Base-by-base conservation (phyloP, 2,888 invertebrate species). In the Eilema caniola region DNA sequence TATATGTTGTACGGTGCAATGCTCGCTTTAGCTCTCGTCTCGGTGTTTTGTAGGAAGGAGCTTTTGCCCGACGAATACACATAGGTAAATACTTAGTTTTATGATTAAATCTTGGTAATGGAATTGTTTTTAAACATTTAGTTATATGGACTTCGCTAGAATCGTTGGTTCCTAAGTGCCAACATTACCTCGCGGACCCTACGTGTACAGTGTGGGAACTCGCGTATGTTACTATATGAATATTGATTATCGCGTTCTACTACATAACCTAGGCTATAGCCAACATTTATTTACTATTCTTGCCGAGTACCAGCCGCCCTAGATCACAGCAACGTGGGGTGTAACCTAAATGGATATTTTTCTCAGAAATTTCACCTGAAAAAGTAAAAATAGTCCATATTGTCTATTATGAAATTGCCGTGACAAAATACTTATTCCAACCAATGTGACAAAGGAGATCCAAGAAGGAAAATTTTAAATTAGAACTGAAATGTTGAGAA, bases 21-120 rank as follows among this genome's bases (percentile, higher is more conserved):
- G 88, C 76, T 84, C 88, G 79, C 83, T 80, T 81, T 79, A 82
- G 76, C 79, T 83, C 80, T 72, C 59, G 28, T 16, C n/a, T 37
- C 59, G 76, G 81, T 86, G 79, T 81, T 82, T 84, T 79, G 85
- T 85, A 78, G 86, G 88, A 87, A 82, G 72, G 81, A 80, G 82
- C 76, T 82, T 81, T 80, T 80, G 77, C 82, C 80, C 80, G 72
- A 71, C 76, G 67, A 73, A 69, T 75, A 75, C 78, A 71, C 78
- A 69, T n/a, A n/a, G n/a, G n/a, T 76, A 76, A 71, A 75, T 79
- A 72, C 70, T 79, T 71, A 77, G 53, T 72, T 79, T 80, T 82
- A 82, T 79, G 80, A 82, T 80, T 81, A 82, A 77, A 82, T 70
- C 61, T 70, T 37, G 67, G 69, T 71, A 72, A 79, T 76, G 72